Conservation (phyloP, 2,113 vertebrate genomes). For the Psilopsiagon aurifrons region DNA sequence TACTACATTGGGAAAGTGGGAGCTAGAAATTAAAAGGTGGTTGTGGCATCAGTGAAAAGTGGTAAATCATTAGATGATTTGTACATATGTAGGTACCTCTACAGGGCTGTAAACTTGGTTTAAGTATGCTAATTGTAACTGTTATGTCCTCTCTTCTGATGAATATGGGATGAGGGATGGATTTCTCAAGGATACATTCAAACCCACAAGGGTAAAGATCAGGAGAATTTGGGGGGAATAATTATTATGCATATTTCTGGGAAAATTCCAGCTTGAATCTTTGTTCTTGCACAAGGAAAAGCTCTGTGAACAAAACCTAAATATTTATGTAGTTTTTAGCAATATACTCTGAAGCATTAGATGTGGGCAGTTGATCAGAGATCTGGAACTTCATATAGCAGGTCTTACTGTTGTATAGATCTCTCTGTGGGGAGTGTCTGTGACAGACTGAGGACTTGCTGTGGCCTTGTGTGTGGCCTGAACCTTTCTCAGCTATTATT, state of each 20-base stretch:
- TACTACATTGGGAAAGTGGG: not conserved
- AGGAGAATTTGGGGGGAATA: not conserved
- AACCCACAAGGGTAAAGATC: not conserved
- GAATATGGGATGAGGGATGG: not conserved
- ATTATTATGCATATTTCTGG: not conserved
- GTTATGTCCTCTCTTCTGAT: not conserved
- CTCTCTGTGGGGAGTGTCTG: not conserved
- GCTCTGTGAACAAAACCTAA: not conserved
- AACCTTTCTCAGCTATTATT: not conserved
- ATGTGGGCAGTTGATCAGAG: not conserved
- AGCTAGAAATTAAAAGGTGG: not conserved
- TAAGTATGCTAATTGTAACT: not conserved
- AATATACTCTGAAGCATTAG: not conserved
- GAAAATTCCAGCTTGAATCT: not conserved
- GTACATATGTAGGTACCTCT: not conserved
- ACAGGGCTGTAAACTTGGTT: not conserved
- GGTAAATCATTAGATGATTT: not conserved
- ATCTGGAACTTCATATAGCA: not conserved
- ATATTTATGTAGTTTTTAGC: not conserved
- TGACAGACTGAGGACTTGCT: not conserved
- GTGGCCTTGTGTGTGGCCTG: not conserved
- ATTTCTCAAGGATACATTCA: conserved; percentile 7
- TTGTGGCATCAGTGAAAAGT: not conserved
- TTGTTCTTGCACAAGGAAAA: not conserved
- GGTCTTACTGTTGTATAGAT: not conserved